These are phyloP conservation scores for Limonius californicus DNA, from an alignment of 1,140 invertebrate genomes.

Conservation along the genomic window DNA sequence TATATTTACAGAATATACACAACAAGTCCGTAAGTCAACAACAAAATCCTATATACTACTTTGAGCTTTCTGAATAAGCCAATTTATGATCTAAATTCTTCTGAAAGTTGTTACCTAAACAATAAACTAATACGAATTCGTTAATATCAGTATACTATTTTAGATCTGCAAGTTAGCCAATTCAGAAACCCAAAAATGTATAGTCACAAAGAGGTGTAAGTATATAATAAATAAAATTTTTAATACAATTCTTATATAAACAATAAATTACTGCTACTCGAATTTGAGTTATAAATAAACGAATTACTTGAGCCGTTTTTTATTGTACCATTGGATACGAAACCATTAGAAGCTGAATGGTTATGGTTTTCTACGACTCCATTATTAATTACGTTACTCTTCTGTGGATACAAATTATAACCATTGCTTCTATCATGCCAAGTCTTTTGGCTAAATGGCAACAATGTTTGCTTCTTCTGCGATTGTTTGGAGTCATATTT, in stretches of 20 bases:
- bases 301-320: conserved; percentile 24
- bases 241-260: conserved; percentile 26
- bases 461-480: conserved; percentile 51
- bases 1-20: background rate
- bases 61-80: no score
- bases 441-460: conserved; percentile 51
- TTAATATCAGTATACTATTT: no score
- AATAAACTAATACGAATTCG: no score
- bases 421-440: conserved; percentile 36
- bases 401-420: conserved; percentile 20
- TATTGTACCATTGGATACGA: conserved; percentile 19
- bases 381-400: conserved; percentile 17
- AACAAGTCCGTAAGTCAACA: background rate
- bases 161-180: no score
- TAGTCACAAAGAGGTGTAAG: background rate
- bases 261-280: conserved; percentile 32
- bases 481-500: conserved; percentile 66
- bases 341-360: conserved; percentile 20
- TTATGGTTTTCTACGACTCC: background rate
- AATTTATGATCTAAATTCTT: no score
- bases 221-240: background rate
- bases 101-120: no score
- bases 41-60: no score
- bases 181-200: background rate
- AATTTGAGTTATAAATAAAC: conserved; percentile 25